phyloP scores from a whole-genome alignment of 37 sponge, comb jelly and placozoan species.

The Ianthella basta region DNA sequence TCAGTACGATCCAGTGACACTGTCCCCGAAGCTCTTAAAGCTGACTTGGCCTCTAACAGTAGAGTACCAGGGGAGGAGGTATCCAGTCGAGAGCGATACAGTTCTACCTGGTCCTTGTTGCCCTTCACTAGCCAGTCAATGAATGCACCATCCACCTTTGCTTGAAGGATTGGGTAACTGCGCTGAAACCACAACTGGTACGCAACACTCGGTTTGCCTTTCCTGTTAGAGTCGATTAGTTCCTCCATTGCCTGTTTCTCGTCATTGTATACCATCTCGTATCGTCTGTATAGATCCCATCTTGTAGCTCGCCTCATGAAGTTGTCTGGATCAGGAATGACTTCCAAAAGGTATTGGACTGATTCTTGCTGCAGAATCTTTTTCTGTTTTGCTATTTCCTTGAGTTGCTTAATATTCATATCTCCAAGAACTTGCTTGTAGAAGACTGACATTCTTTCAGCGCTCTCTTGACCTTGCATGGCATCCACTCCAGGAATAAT shows the following conservation, averaged over 20 bases:
- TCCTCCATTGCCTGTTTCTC: constrained; percentile 56
- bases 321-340: constrained; percentile 42
- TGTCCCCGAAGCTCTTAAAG: constrained; percentile 50
- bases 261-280: constrained; percentile 43
- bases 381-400: neutral
- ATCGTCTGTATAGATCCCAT: constrained; percentile 39
- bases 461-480: constrained; percentile 44
- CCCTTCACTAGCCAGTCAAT: constrained; percentile 65
- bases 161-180: constrained; percentile 40
- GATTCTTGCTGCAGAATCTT: constrained; percentile 13
- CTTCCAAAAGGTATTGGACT: constrained; percentile 13
- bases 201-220: neutral
- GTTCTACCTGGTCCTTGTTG: constrained; percentile 53
- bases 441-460: constrained; percentile 48
- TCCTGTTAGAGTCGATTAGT: constrained; percentile 35
- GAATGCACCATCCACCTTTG: constrained; percentile 65
- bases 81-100: constrained; percentile 44
- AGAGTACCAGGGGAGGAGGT: constrained; percentile 30
- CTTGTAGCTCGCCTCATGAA: constrained; percentile 10
- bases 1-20: constrained; percentile 55
- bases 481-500: constrained; percentile 45
- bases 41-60: constrained; percentile 44
- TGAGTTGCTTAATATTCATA: constrained; percentile 24
- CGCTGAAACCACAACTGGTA: constrained; percentile 69
- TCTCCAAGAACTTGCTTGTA: constrained; percentile 43